Base-by-base conservation (phyloP, 2,888 invertebrate species). In the Protophormia terraenovae region DNA sequence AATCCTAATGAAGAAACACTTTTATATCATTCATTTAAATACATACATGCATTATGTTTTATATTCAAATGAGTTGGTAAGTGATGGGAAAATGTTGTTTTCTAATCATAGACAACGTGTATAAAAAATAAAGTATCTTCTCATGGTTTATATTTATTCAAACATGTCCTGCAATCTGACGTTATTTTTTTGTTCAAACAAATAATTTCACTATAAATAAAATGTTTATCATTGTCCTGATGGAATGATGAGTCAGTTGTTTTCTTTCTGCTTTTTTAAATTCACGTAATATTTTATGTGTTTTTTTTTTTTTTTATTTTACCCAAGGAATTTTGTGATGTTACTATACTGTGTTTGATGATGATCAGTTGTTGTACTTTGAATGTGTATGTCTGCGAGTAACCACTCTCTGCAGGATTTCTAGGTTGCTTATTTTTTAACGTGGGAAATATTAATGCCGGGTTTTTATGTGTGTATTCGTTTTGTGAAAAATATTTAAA, bases 391-490 rank as follows among this genome's bases (percentile, higher is more conserved):
- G 24, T 35, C 19, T 12, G 16, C 27, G 16, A 19, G 22, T 38
- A 27, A 50, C 3, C 58, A 67, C 45, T 50, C 73, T 35, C 27
- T 58, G 66, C 66, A 58, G 73, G 60, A 69, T 75, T 38, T 45
- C 29, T 60, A 58, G 41, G 32, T 12, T 60, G 45, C 16, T 35
- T 69, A 7, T 8, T 35, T 35, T 47, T 32, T 60, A 86, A 87
- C 87, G 87, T 87, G 87, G 80, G 87, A 87, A 87, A 67, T 80
- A 55, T 60, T 76, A 64, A 79, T 75, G 72, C 78, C 76, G 69
- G 79, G 27, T 27, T 4, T 24, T 14, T 62, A 47, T 64, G 16
- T 53, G 32, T 35, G 24, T 16, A 8, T 14, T 71, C 8, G 41
- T 41, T n/a, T 22, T 50, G 38, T 62, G 2, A 29, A n/a, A 35